Evolutionary conservation across 2,113 vertebrate genomes (phyloP).

Genomic region (Bubo scandiacus): DNA sequence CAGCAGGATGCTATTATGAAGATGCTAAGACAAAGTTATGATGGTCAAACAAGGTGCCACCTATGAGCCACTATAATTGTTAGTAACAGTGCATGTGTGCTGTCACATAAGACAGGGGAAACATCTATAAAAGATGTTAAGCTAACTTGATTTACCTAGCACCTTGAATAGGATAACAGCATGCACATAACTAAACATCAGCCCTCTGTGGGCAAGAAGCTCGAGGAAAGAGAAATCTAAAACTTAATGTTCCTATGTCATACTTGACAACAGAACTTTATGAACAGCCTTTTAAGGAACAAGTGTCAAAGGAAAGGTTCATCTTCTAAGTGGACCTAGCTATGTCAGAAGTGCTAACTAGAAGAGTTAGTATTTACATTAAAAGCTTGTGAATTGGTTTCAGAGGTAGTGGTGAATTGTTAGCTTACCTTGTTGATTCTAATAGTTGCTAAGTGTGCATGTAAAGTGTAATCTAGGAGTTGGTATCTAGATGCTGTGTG

Average conservation of each 20-base stretch:
- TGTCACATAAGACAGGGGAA: background rate
- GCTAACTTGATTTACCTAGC: background rate
- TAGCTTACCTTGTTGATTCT: background rate
- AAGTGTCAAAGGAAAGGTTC: background rate
- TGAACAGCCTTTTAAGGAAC: background rate
- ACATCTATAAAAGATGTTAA: background rate
- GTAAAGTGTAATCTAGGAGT: background rate
- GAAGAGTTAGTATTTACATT: background rate
- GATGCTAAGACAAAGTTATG: background rate
- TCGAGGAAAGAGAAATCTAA: background rate
- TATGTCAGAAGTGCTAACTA: background rate
- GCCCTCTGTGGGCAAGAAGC: background rate
- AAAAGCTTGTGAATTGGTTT: background rate
- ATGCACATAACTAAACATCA: background rate
- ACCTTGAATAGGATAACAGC: background rate
- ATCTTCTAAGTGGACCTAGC: background rate
- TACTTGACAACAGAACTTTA: background rate
- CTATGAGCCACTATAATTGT: background rate
- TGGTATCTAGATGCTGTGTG: background rate
- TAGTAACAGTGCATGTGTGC: background rate
- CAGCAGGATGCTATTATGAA: background rate
- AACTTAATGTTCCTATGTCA: accelerated
- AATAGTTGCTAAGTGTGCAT: background rate
- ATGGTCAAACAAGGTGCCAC: background rate
- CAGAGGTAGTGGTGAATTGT: background rate